Evolutionary conservation across 2,888 invertebrate genomes (phyloP).

Genomic region (Uropetala carovei): DNA sequence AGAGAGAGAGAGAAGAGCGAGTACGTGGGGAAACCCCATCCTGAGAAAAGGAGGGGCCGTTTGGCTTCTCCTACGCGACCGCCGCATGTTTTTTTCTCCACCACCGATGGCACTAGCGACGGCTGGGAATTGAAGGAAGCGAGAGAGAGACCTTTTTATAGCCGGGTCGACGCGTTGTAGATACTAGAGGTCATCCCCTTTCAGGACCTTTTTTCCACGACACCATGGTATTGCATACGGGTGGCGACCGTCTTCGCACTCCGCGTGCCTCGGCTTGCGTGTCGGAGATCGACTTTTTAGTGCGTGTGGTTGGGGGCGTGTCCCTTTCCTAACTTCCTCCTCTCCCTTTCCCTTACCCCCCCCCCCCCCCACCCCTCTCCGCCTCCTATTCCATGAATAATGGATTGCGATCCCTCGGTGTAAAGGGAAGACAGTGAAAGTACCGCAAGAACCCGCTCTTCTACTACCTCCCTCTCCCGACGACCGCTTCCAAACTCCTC

Average conservation of each 20-base stretch:
- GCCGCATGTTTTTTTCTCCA: conserved; percentile 9
- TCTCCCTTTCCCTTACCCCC: background rate
- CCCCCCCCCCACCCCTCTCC: background rate
- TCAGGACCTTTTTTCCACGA: conserved; percentile 7
- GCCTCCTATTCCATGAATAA: conserved; percentile 46
- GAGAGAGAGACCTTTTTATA: conserved; percentile 3
- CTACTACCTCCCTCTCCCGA: too few relatives aligned
- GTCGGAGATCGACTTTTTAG: conserved; percentile 36
- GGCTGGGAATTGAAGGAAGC: background rate
- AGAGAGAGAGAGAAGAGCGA: background rate
- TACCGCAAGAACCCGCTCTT: background rate
- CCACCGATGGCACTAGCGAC: background rate
- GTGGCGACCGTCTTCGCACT: background rate
- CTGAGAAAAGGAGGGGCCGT: background rate
- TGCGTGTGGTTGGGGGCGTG: conserved; percentile 14
- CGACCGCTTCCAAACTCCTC: too few relatives aligned
- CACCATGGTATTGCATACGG: background rate
- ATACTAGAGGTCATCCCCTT: conserved; percentile 30
- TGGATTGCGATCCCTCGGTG: conserved; percentile 1
- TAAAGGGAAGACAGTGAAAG: conserved; percentile 10
- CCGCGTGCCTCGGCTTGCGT: background rate
- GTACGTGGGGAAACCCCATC: background rate
- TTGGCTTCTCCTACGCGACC: background rate
- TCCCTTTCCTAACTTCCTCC: background rate
- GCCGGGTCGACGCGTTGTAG: background rate